Conservation (phyloP, 2,888 invertebrate species). For the Parasteatoda lunata region DNA sequence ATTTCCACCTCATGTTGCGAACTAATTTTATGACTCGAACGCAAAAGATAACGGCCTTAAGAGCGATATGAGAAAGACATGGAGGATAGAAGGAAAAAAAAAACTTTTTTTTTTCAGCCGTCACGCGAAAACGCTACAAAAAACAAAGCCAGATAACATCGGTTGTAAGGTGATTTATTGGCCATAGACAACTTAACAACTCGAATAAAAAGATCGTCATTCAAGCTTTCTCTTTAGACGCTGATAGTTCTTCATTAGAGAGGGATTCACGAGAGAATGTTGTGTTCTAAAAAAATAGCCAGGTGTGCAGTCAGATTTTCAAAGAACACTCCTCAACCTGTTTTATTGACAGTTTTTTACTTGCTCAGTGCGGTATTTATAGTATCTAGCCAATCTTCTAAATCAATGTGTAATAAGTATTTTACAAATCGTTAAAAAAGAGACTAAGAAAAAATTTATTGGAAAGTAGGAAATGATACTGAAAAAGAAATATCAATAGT, state of each 20-base stretch:
- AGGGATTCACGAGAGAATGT: background rate
- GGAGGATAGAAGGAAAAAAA: background rate
- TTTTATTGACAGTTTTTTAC: too few relatives aligned
- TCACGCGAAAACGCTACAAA: constrained; percentile 19
- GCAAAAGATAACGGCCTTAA: constrained; percentile 45
- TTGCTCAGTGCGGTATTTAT: too few relatives aligned
- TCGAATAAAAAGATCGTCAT: constrained; percentile 49
- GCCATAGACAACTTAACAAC: constrained; percentile 63
- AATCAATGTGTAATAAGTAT: too few relatives aligned
- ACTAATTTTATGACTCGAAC: constrained; percentile 59
- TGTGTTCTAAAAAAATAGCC: too few relatives aligned
- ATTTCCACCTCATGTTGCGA: constrained; percentile 65
- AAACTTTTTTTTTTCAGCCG: background rate
- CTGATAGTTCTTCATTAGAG: background rate
- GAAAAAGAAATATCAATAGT: too few relatives aligned
- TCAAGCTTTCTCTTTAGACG: constrained; percentile 1
- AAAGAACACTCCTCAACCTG: too few relatives aligned
- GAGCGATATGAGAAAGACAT: constrained; percentile 14
- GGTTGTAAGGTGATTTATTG: constrained; percentile 59
- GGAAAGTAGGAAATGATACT: too few relatives aligned
- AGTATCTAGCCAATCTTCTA: too few relatives aligned
- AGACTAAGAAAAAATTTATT: too few relatives aligned
- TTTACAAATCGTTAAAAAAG: too few relatives aligned
- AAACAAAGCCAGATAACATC: constrained; percentile 42
- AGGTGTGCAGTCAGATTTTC: too few relatives aligned